Conservation (phyloP, 2,888 invertebrate genomes). For the Ethmia dodecea region DNA sequence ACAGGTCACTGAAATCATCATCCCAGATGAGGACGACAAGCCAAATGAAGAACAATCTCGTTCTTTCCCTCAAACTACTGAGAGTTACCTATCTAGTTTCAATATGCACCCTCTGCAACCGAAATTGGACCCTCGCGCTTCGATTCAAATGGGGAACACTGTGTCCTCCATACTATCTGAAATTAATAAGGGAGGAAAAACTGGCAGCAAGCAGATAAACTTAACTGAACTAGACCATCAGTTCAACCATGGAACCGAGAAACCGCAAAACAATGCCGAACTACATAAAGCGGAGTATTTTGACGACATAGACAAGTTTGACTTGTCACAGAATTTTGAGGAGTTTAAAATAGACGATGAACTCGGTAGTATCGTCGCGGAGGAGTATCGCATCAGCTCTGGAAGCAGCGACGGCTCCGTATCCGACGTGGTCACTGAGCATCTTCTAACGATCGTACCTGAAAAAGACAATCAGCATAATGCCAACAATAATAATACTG, state of each 20-base stretch:
- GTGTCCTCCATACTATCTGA: slow-evolving; percentile 79
- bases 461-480: slow-evolving; percentile 47
- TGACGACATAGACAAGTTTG: slow-evolving; percentile 79
- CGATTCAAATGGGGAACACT: slow-evolving; percentile 79
- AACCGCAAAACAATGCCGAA: slow-evolving; percentile 42
- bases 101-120: slow-evolving; percentile 62
- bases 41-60: slow-evolving; percentile 50
- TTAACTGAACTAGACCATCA: slow-evolving; percentile 65
- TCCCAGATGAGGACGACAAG: slow-evolving; percentile 80
- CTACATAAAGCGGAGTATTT: slow-evolving; percentile 64
- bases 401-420: slow-evolving; percentile 69
- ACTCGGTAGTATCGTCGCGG: slow-evolving; percentile 68
- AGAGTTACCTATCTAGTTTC: slow-evolving; percentile 61
- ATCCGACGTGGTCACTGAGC: slow-evolving; percentile 63
- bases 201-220: slow-evolving; percentile 61
- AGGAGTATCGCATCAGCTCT: slow-evolving; percentile 73
- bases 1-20: slow-evolving; percentile 85
- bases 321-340: slow-evolving; percentile 86
- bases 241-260: slow-evolving; percentile 54
- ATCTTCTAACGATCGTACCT: slow-evolving; percentile 51
- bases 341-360: slow-evolving; percentile 89
- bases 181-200: slow-evolving; percentile 72
- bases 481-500: slow-evolving; percentile 28
- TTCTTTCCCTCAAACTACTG: slow-evolving; percentile 50
- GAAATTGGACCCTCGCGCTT: slow-evolving; percentile 69